A percentile compares a stretch with the other conserved stretches of the same genome.
phyloP scores from a whole-genome alignment of 2,888 invertebrate species.

The Schizaphis graminum region DNA sequence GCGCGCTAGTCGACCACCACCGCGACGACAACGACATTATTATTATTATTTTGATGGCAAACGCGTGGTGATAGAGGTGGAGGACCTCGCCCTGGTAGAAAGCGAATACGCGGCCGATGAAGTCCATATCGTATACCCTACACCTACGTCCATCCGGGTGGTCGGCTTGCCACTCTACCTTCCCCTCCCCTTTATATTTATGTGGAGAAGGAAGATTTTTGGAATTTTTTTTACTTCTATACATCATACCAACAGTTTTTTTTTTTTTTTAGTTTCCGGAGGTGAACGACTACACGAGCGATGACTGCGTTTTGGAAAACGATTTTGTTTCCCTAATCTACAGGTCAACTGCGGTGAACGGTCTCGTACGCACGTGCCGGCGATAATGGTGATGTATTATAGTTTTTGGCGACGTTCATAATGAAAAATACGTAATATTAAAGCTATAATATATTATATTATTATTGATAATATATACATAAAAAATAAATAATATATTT shows the following conservation, averaged over 20 bases:
- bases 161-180: not conserved
- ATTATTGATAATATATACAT: too few relatives aligned
- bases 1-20: not conserved
- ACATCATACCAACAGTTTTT: not conserved
- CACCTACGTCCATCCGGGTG: not conserved
- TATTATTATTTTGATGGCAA: not conserved
- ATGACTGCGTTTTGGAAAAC: not conserved
- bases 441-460: too few relatives aligned
- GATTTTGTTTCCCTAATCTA: not conserved
- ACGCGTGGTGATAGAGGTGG: not conserved
- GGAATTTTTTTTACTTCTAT: not conserved
- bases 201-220: not conserved
- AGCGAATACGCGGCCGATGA: slow-evolving; percentile 17
- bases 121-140: not conserved
- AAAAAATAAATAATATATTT: too few relatives aligned
- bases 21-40: not conserved
- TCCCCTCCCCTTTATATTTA: not conserved
- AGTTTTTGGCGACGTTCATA: not conserved
- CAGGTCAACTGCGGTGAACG: not conserved
- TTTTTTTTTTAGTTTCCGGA: not conserved
- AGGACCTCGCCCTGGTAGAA: slow-evolving; percentile 46
- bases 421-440: not conserved
- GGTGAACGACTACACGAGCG: not conserved
- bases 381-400: not conserved
- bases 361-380: not conserved